Percentiles rank a stretch among this genome's conserved stretches.
These are phyloP conservation scores for Anthoscopus minutus DNA, from an alignment of 2,113 vertebrate genomes.

Conservation along the genomic window DNA sequence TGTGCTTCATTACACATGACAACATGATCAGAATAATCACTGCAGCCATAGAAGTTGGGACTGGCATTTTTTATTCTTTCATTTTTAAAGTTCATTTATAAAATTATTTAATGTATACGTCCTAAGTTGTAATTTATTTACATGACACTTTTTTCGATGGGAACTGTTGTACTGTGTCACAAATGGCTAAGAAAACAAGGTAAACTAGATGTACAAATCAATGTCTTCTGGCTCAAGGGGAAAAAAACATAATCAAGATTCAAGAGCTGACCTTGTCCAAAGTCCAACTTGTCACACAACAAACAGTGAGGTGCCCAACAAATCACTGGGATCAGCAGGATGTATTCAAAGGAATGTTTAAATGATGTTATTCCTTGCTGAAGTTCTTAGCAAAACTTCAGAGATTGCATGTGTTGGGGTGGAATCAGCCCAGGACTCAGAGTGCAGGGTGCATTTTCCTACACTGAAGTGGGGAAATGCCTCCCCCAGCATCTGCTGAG, in stretches of 20 bases:
- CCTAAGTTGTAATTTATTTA: conserved; percentile 86
- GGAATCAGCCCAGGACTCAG: background rate
- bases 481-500: background rate
- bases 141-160: conserved; percentile 86
- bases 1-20: conserved; percentile 87
- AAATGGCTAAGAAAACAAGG: conserved; percentile 91
- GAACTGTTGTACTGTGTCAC: conserved; percentile 89
- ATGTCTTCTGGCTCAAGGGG: conserved; percentile 85
- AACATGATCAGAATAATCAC: conserved; percentile 86
- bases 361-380: background rate
- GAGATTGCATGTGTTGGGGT: rapidly evolving
- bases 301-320: conserved; percentile 65
- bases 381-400: conserved; percentile 12
- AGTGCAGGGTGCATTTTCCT: background rate
- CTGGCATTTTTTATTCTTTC: conserved; percentile 73
- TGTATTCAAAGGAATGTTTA: conserved; percentile 24
- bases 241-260: conserved; percentile 84
- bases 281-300: conserved; percentile 81
- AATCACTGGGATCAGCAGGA: conserved; percentile 71
- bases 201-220: conserved; percentile 92
- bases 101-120: conserved; percentile 87
- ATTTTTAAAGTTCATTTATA: conserved; percentile 88
- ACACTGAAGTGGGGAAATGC: background rate
- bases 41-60: conserved; percentile 63
- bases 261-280: conserved; percentile 85